These are phyloP conservation scores for Lamprologus speciosus DNA, from an alignment of 2,113 vertebrate species.

Conservation along the genomic window DNA sequence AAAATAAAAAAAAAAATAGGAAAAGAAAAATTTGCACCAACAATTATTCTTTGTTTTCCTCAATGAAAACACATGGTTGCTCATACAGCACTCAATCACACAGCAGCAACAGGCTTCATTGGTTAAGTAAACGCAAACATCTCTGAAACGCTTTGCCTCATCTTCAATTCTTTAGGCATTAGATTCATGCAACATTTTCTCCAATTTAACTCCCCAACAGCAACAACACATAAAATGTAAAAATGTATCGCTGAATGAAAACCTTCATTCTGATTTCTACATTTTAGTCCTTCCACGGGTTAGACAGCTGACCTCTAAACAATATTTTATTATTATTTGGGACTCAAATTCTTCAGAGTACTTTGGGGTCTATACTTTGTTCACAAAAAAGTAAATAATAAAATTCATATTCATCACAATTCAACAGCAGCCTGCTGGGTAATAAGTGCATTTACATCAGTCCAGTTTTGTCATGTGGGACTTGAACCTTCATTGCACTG, in stretches of 20 bases:
- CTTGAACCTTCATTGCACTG: not conserved
- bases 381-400: not conserved
- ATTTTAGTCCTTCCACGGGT: not conserved
- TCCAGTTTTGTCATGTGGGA: not conserved
- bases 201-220: not conserved
- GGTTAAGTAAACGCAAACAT: not conserved
- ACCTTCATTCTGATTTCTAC: not conserved
- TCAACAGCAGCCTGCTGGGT: not conserved
- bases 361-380: not conserved
- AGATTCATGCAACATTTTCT: not conserved
- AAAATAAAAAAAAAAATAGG: rapidly evolving
- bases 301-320: not conserved
- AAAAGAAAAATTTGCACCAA: not conserved
- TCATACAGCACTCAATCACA: not conserved
- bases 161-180: not conserved
- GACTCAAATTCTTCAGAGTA: not conserved
- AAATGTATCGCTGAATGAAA: rapidly evolving
- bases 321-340: not conserved
- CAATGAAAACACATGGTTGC: not conserved
- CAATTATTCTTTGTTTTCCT: not conserved
- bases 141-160: not conserved
- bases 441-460: not conserved
- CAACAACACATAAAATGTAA: not conserved
- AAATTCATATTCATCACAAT: not conserved
- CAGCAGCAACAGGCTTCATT: not conserved